Conservation (phyloP, 2,888 invertebrate genomes). For the Poecilobothrus nobilitatus region DNA sequence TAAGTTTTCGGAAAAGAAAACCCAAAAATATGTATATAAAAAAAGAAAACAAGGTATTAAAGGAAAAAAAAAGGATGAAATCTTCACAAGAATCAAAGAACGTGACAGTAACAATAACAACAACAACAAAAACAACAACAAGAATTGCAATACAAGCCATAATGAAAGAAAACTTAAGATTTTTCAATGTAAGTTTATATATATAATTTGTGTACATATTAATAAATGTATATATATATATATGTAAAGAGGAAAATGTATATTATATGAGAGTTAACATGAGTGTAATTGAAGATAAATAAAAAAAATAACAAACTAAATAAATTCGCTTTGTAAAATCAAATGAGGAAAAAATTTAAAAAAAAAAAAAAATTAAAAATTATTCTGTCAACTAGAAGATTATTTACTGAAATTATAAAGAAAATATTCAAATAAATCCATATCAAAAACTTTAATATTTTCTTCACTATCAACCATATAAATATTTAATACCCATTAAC, state of each 20-base stretch:
- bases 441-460: too few species aligned
- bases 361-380: too few species aligned
- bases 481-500: too few species aligned
- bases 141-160: background rate
- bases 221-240: background rate
- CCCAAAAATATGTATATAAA: background rate
- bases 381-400: too few species aligned
- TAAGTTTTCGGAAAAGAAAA: background rate
- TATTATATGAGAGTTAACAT: background rate
- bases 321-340: too few species aligned
- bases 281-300: slow-evolving; percentile 1
- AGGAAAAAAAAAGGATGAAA: background rate
- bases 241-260: background rate
- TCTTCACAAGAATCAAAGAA: slow-evolving; percentile 1
- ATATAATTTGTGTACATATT: background rate
- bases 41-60: background rate
- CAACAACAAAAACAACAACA: background rate
- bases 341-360: too few species aligned
- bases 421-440: too few species aligned
- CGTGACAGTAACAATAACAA: background rate
- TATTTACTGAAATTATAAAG: too few species aligned
- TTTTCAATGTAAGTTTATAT: background rate
- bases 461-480: too few species aligned
- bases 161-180: too few species aligned
- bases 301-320: background rate